A percentile compares a stretch with the other conserved stretches of the same genome.
Conservation (phyloP, 1,140 invertebrate species). For the Adelges cooleyi region DNA sequence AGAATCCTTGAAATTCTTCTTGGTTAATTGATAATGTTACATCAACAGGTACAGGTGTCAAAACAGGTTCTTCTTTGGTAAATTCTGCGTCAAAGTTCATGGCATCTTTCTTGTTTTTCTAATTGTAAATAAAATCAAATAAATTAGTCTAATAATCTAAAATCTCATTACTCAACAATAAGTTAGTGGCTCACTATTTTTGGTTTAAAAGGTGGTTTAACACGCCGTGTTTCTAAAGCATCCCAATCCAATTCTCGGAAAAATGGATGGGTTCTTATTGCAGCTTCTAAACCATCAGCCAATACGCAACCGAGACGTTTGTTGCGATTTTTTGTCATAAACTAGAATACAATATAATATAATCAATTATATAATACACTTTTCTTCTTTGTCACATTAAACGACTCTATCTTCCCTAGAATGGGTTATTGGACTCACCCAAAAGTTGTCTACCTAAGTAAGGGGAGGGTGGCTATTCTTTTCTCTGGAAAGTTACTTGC, state of each 20-base stretch:
- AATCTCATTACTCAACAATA: conserved; percentile 35
- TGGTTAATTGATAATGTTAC: conserved; percentile 90
- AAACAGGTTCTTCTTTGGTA: conserved; percentile 90
- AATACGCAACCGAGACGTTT: conserved; percentile 83
- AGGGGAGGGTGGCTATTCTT: no score
- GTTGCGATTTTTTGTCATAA: conserved; percentile 96
- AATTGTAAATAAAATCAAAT: no score
- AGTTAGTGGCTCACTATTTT: conserved; percentile 98
- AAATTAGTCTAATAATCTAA: no score
- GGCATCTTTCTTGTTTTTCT: conserved; percentile 96
- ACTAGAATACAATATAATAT: no score
- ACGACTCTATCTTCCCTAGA: no score
- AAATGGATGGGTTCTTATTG: conserved; percentile 87
- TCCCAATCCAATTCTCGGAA: conserved; percentile 96
- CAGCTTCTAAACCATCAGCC: conserved; percentile 62
- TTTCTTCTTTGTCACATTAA: no score
- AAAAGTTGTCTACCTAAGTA: no score
- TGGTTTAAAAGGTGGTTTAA: conserved; percentile 95
- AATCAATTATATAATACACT: no score
- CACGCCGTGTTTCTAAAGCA: conserved; percentile 73
- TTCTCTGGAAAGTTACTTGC: no score
- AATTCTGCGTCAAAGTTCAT: conserved; percentile 99
- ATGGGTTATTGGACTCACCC: no score
- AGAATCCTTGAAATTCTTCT: conserved; percentile 95
- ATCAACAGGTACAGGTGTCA: conserved; percentile 86